Conservation (phyloP, 2,888 invertebrate genomes). For the Hololepta plana region DNA sequence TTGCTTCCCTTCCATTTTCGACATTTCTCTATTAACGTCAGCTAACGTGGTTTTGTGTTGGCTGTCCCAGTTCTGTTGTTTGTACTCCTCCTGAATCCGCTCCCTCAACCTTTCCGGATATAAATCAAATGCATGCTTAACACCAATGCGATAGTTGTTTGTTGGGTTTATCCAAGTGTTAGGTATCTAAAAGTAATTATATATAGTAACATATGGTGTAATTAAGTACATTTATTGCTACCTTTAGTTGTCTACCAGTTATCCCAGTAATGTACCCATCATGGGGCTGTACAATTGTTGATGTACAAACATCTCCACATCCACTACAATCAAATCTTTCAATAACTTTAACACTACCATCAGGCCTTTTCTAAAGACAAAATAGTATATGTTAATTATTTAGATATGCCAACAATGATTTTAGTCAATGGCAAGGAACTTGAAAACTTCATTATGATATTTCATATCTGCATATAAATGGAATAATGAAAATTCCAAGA, state of each 20-base stretch:
- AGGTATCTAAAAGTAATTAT: slow-evolving; percentile 44
- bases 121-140: slow-evolving; percentile 69
- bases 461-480: no score
- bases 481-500: no score
- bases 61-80: slow-evolving; percentile 72
- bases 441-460: no score
- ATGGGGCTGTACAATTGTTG: slow-evolving; percentile 45
- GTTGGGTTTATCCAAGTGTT: slow-evolving; percentile 65
- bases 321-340: slow-evolving; percentile 93
- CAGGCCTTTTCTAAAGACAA: slow-evolving; percentile 53
- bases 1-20: slow-evolving; percentile 45
- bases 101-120: slow-evolving; percentile 74
- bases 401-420: slow-evolving; percentile 3
- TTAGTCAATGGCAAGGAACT: no score
- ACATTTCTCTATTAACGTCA: slow-evolving; percentile 54
- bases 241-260: slow-evolving; percentile 77
- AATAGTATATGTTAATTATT: slow-evolving; percentile 8
- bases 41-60: slow-evolving; percentile 63
- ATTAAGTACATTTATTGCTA: slow-evolving; percentile 22
- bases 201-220: slow-evolving; percentile 6
- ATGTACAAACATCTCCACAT: slow-evolving; percentile 90
- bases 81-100: slow-evolving; percentile 53
- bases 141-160: slow-evolving; percentile 72
- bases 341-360: slow-evolving; percentile 82
- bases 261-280: slow-evolving; percentile 69